These are phyloP conservation scores for Oophaga pumilio DNA, from an alignment of 2,113 vertebrate species.

Conservation along the genomic window DNA sequence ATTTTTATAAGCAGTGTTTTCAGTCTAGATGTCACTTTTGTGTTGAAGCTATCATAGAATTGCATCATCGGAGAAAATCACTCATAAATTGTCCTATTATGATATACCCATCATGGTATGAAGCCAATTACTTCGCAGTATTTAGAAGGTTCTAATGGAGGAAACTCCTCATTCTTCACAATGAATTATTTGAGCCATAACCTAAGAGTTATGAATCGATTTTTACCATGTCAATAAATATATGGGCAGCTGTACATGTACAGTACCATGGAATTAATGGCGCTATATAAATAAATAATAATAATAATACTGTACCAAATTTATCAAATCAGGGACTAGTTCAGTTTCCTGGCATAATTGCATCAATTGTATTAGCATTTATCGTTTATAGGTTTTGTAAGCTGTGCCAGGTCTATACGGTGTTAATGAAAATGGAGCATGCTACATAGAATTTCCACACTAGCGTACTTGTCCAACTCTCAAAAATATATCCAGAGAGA, in stretches of 20 bases:
- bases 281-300: no score
- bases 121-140: slow-evolving; percentile 12
- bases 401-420: neutral
- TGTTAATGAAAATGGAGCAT: neutral
- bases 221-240: neutral
- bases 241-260: neutral
- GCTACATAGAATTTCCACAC: neutral
- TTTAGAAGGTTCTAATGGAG: neutral
- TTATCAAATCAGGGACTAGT: neutral
- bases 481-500: no score
- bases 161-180: neutral
- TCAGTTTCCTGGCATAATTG: neutral
- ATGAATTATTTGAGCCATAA: slow-evolving; percentile 2
- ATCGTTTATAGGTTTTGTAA: neutral
- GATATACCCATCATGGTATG: neutral
- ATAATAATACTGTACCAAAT: no score
- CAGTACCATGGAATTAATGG: no score
- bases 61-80: slow-evolving; percentile 37
- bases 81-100: slow-evolving; percentile 29
- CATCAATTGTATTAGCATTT: neutral
- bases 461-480: neutral
- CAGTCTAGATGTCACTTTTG: slow-evolving; percentile 21
- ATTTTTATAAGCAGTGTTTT: slow-evolving; percentile 36
- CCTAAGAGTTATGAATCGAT: neutral
- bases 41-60: slow-evolving; percentile 29